Conservation (phyloP, 2,888 invertebrate species). For the Noctua comes region DNA sequence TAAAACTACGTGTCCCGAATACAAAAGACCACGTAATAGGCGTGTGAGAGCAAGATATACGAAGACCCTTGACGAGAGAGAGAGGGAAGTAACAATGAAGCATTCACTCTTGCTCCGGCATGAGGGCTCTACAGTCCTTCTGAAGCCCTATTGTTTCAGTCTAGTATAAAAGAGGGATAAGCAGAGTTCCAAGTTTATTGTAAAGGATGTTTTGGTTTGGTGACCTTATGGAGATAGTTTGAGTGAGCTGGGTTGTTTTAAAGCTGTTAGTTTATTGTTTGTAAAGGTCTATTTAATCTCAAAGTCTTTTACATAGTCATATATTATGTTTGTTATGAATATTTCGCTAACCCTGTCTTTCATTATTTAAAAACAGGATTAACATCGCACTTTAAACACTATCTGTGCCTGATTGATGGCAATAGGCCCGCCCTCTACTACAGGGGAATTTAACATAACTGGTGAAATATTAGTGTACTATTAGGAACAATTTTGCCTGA, state of each 20-base stretch:
- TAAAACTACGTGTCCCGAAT: slow-evolving; percentile 42
- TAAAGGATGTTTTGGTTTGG: slow-evolving; percentile 26
- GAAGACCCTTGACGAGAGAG: slow-evolving; percentile 32
- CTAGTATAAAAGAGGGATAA: slow-evolving; percentile 46
- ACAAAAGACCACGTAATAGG: slow-evolving; percentile 54
- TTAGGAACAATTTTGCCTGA: background rate
- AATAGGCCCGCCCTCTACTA: background rate
- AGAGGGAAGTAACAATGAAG: slow-evolving; percentile 55
- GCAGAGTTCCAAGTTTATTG: slow-evolving; percentile 37
- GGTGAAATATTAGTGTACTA: background rate
- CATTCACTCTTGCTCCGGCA: slow-evolving; percentile 42
- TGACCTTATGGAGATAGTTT: slow-evolving; percentile 26
- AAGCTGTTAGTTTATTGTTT: slow-evolving; percentile 1
- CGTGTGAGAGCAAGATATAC: slow-evolving; percentile 35
- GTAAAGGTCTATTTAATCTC: background rate
- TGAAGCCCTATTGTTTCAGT: slow-evolving; percentile 56
- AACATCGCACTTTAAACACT: background rate
- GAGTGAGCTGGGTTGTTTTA: background rate
- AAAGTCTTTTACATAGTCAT: background rate
- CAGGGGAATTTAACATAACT: background rate
- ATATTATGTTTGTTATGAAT: background rate
- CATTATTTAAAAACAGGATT: background rate
- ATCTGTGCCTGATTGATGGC: background rate
- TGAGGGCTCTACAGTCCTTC: slow-evolving; percentile 54
- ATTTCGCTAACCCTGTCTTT: background rate